Base-by-base conservation (phyloP, 2,797 vertebrate species). In the Salarias fasciatus region DNA sequence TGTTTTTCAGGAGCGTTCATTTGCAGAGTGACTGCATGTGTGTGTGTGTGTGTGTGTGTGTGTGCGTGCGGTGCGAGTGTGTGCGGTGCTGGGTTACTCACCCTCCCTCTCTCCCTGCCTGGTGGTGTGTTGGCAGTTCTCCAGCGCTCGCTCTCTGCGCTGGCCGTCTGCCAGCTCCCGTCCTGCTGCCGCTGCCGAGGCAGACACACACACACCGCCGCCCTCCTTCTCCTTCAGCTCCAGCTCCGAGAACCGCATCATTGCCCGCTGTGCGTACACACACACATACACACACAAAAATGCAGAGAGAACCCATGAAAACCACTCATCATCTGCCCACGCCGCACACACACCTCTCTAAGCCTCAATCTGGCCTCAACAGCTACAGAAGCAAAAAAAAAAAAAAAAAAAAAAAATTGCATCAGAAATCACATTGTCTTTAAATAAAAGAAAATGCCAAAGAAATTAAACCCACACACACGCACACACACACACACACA, bases 201-300 rank as follows among this genome's bases (percentile, higher is more conserved):
- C 86, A 82, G 85, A 89, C 81, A 86, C 83, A 63, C 84, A 90
- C 82, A 87, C 84, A 62, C 83, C 58, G 67, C 90, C 93, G 88
- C 96, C 94, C 94, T 97, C 97, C 93, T 95, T 95, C 88, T 97
- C 96, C 94, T 97, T 98, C 95, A 98, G 96, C 94, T 99, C 97
- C 93, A 99, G 94, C 93, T 99, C 97, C 72, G 97, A 99, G 95
- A 99, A 99, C 91, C 97, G 97, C 95, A 99, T 97, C 97, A 98
- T 99, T 87, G 97, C 97, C 93, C 97, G 96, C 97, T 98, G 95
- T 80, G 92, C 93, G 90, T 91, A 80, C 90, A 88, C 89, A 92
- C 77, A 77, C 53, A 72, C 67, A 69, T 54, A 79, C 69, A 89
- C 88, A 91, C 63, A 92, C 69, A 80, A 82, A 86, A 66, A 87